Conservation (phyloP, 2,888 invertebrate genomes). For the Drosophila anomelani region DNA sequence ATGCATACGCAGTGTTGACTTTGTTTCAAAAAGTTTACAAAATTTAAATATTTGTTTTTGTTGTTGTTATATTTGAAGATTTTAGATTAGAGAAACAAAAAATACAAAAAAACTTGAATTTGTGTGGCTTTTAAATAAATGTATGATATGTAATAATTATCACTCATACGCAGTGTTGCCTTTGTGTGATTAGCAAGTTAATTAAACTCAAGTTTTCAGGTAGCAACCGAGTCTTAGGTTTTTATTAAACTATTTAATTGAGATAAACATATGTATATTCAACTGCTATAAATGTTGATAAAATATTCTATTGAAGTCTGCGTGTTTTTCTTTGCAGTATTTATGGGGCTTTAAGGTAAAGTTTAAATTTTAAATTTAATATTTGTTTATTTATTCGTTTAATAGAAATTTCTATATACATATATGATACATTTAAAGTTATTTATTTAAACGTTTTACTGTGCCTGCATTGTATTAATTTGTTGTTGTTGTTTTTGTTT, state of each 20-base stretch:
- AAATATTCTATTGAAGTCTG: background rate
- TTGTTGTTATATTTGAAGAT: no score
- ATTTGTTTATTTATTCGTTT: background rate
- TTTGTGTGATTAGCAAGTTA: background rate
- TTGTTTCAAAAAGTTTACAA: no score
- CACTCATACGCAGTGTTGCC: conserved; percentile 4
- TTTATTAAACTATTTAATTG: background rate
- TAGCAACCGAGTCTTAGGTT: background rate
- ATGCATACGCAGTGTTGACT: no score
- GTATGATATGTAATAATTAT: background rate
- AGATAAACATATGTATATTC: no score
- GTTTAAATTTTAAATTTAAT: background rate
- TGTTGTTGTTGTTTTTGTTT: conserved; percentile 63
- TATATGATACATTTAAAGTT: background rate
- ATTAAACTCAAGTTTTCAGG: no score
- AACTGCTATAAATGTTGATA: background rate
- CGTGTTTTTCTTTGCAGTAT: background rate
- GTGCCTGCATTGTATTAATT: conserved; percentile 46
- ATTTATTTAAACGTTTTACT: conserved; percentile 3
- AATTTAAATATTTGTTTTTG: no score
- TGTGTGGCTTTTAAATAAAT: background rate
- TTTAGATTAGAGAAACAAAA: no score
- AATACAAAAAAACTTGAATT: no score
- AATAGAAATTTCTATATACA: background rate
- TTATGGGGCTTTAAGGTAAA: background rate